These are phyloP conservation scores for Amiota communis DNA, from an alignment of 2,888 invertebrate species.

Conservation along the genomic window DNA sequence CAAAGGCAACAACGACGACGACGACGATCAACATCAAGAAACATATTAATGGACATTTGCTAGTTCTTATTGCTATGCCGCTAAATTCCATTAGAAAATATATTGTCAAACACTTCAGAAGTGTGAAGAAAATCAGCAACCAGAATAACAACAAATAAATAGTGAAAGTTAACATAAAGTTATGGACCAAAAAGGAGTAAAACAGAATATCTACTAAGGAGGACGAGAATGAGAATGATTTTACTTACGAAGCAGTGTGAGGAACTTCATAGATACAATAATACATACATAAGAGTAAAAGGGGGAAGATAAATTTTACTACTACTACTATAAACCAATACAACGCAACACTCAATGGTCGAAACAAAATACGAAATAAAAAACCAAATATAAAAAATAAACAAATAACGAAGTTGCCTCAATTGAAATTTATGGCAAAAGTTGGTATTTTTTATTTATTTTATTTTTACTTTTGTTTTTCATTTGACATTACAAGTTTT, in stretches of 20 bases:
- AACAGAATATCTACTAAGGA: too few species aligned
- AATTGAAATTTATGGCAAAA: slow-evolving; percentile 22
- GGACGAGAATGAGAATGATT: too few species aligned
- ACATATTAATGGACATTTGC: neutral
- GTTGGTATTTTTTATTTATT: slow-evolving; percentile 3
- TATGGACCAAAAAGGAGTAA: neutral
- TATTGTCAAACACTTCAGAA: slow-evolving; percentile 11
- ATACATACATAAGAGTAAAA: too few species aligned
- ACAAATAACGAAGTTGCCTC: slow-evolving; percentile 5
- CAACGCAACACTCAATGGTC: neutral
- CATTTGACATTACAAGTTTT: too few species aligned
- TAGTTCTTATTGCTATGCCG: neutral
- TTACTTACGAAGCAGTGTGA: too few species aligned
- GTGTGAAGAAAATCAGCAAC: neutral
- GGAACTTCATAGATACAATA: too few species aligned
- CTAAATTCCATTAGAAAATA: slow-evolving; percentile 20
- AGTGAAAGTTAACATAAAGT: slow-evolving; percentile 22
- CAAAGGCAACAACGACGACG: neutral
- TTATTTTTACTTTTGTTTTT: neutral
- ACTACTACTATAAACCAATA: neutral
- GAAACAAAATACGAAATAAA: neutral
- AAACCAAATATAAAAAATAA: neutral
- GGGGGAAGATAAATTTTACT: neutral
- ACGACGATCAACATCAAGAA: slow-evolving; percentile 4
- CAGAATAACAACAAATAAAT: neutral